Percentiles rank a stretch among this genome's conserved stretches.
phyloP scores from a whole-genome alignment of 2,888 invertebrate species.

The Tridacna crocea region DNA sequence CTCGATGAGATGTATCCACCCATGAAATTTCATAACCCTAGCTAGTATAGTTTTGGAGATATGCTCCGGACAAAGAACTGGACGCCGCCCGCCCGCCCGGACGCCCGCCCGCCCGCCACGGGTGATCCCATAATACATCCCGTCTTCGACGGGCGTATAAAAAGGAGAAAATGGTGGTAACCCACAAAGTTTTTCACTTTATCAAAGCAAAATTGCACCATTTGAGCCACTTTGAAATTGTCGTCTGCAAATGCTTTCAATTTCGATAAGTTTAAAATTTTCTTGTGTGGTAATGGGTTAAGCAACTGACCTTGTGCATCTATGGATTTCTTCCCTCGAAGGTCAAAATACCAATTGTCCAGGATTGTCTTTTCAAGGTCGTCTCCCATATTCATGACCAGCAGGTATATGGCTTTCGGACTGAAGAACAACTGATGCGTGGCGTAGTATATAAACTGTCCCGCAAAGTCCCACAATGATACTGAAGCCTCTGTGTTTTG shows the following conservation, averaged over 20 bases:
- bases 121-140: no score
- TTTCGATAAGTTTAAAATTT: background rate
- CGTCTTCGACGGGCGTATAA: no score
- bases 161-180: no score
- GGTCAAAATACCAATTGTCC: conserved; percentile 52
- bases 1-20: no score
- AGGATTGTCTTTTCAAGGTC: conserved; percentile 37
- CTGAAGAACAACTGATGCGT: conserved; percentile 59
- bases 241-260: background rate
- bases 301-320: conserved; percentile 42
- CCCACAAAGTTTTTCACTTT: no score
- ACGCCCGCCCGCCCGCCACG: no score
- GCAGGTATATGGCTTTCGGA: conserved; percentile 47
- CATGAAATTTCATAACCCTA: no score
- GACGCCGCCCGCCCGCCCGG: no score
- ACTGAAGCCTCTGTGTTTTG: conserved; percentile 34
- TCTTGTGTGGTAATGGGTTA: background rate
- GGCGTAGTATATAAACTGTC: conserved; percentile 55
- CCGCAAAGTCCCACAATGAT: conserved; percentile 59
- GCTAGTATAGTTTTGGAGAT: no score
- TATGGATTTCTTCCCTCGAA: conserved; percentile 35
- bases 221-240: background rate
- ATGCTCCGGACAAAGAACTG: no score
- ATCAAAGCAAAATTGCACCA: background rate
- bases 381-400: conserved; percentile 46